Percentiles rank a stretch among this genome's conserved stretches.
phyloP scores from a whole-genome alignment of 2,113 vertebrate genomes.

The Cephalopterus ornatus region DNA sequence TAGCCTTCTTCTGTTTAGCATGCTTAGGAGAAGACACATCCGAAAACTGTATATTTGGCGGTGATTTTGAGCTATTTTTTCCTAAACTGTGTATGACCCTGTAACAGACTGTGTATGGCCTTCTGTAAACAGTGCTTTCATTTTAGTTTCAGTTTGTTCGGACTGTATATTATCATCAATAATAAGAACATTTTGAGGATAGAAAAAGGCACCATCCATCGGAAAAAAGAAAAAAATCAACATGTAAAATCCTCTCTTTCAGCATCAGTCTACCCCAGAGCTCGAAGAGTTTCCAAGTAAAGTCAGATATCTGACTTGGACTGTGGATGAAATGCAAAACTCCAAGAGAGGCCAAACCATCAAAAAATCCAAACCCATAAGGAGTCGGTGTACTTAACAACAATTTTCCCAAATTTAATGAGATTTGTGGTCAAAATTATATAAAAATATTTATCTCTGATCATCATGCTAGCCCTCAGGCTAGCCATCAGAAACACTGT shows the following conservation, averaged over 20 bases:
- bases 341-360: background rate
- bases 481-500: background rate
- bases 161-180: background rate
- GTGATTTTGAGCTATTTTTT: background rate
- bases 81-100: background rate
- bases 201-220: background rate
- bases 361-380: rapidly evolving
- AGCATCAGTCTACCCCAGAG: background rate
- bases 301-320: background rate
- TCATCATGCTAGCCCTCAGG: background rate
- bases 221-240: background rate
- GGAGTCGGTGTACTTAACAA: background rate
- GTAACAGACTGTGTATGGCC: background rate
- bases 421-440: background rate
- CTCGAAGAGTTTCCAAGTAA: background rate
- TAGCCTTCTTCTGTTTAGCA: background rate
- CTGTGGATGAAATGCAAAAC: background rate
- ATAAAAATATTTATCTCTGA: background rate
- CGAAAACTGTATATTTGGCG: background rate
- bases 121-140: background rate
- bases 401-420: background rate
- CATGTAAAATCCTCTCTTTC: background rate
- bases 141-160: background rate
- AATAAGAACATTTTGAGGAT: background rate
- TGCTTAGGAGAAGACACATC: background rate